A percentile compares a stretch with the other conserved stretches of the same genome.
These are phyloP conservation scores for Lamellibrachia columna DNA, from an alignment of 2,888 invertebrate species.

Conservation along the genomic window DNA sequence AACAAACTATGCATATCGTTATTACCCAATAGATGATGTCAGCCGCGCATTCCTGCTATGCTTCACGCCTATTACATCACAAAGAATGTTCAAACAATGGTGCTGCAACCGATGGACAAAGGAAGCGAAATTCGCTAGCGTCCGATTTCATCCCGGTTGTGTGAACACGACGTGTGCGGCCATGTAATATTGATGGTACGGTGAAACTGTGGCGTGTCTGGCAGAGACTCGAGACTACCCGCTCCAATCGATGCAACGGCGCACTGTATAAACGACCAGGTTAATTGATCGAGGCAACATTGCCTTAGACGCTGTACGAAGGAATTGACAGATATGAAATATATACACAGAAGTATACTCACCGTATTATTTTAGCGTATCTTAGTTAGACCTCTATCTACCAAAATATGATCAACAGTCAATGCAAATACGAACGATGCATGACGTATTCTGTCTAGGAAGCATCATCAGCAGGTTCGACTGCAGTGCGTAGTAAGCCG, in stretches of 20 bases:
- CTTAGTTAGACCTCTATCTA: not conserved
- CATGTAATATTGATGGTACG: not conserved
- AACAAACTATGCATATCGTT: no score
- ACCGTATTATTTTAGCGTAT: not conserved
- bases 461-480: not conserved
- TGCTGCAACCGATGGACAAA: not conserved
- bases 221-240: not conserved
- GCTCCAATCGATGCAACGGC: not conserved
- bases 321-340: not conserved
- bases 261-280: not conserved
- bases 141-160: not conserved
- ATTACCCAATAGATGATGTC: no score
- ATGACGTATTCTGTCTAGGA: not conserved
- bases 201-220: not conserved
- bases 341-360: not conserved
- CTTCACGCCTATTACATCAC: not conserved
- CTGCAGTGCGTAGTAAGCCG: not conserved
- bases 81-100: not conserved
- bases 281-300: not conserved
- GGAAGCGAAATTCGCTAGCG: not conserved
- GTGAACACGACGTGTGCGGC: not conserved
- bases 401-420: not conserved
- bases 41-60: no score
- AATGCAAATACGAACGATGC: not conserved
- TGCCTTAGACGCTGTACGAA: not conserved